Percentiles rank a stretch among this genome's conserved stretches.
phyloP scores from a whole-genome alignment of 2,797 vertebrate genomes.

The Hydrolagus colliei region DNA sequence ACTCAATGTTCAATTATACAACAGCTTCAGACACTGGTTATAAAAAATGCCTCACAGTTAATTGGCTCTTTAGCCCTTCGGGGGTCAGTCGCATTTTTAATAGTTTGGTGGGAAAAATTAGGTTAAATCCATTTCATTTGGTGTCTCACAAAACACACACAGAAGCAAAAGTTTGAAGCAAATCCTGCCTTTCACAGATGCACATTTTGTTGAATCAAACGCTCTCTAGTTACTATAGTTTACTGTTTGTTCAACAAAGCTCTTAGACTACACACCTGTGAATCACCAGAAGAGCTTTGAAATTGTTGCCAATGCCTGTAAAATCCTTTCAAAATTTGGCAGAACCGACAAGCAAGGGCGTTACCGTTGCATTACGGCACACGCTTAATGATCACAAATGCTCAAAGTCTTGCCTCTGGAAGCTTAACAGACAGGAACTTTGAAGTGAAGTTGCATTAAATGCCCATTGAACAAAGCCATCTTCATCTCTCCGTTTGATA shows the following conservation, averaged over 20 bases:
- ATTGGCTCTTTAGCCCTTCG: not conserved
- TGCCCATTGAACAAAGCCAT: no score
- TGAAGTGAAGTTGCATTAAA: not conserved
- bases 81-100: no score
- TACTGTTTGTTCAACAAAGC: not conserved
- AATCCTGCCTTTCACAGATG: no score
- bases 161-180: not conserved
- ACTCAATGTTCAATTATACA: not conserved
- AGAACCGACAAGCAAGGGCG: not conserved
- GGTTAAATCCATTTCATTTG: no score
- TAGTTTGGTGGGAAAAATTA: no score
- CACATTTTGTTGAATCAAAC: no score
- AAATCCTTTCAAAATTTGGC: not conserved
- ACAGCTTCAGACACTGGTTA: slow-evolving; percentile 5
- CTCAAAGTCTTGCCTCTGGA: not conserved
- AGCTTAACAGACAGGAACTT: not conserved
- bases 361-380: not conserved
- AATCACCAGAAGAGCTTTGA: not conserved
- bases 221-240: no score
- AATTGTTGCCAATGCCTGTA: slow-evolving; percentile 7
- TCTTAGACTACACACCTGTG: not conserved
- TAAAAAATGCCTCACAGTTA: not conserved
- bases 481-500: no score
- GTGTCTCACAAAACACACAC: no score
- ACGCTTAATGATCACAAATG: not conserved